Percentiles rank a stretch among this genome's conserved stretches.
These are phyloP conservation scores for Pristionchus pacificus DNA, from an alignment of 1,140 invertebrate species.

Conservation along the genomic window DNA sequence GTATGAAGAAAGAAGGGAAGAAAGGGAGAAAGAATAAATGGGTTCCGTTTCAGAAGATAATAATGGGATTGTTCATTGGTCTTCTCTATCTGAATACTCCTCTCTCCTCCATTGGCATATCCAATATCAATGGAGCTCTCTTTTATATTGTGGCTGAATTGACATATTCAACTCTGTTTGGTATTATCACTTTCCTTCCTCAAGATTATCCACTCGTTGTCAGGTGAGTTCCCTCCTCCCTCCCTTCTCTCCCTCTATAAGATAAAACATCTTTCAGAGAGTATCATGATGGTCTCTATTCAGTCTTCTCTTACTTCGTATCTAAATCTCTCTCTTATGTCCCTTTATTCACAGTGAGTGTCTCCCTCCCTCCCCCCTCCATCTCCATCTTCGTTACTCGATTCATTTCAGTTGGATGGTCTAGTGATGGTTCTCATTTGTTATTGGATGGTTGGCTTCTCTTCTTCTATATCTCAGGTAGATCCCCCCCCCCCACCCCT, in stretches of 20 bases:
- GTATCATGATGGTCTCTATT: background rate
- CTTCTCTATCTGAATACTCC: slow-evolving; percentile 52
- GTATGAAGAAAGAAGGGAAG: no score
- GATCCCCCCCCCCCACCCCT: slow-evolving; percentile 2
- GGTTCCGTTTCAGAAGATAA: slow-evolving; percentile 36
- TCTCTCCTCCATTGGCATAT: slow-evolving; percentile 44
- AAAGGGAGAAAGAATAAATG: no score
- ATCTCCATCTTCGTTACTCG: no score
- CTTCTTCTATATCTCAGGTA: slow-evolving; percentile 36
- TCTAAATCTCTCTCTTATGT: slow-evolving; percentile 49
- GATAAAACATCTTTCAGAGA: background rate
- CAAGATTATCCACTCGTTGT: slow-evolving; percentile 50
- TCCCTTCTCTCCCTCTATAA: no score
- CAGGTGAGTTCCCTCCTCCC: background rate
- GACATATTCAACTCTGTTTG: slow-evolving; percentile 24
- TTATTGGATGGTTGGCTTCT: slow-evolving; percentile 52
- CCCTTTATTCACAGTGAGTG: slow-evolving; percentile 43
- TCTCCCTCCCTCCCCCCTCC: no score
- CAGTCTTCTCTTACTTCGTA: slow-evolving; percentile 40
- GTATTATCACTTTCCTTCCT: slow-evolving; percentile 52
- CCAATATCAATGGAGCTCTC: slow-evolving; percentile 60
- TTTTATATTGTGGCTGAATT: slow-evolving; percentile 55
- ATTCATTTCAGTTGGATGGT: slow-evolving; percentile 39
- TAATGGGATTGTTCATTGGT: slow-evolving; percentile 59
- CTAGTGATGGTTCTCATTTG: slow-evolving; percentile 44